Conservation (phyloP, 2,888 invertebrate genomes). For the Hirtodrosophila histrioides region DNA sequence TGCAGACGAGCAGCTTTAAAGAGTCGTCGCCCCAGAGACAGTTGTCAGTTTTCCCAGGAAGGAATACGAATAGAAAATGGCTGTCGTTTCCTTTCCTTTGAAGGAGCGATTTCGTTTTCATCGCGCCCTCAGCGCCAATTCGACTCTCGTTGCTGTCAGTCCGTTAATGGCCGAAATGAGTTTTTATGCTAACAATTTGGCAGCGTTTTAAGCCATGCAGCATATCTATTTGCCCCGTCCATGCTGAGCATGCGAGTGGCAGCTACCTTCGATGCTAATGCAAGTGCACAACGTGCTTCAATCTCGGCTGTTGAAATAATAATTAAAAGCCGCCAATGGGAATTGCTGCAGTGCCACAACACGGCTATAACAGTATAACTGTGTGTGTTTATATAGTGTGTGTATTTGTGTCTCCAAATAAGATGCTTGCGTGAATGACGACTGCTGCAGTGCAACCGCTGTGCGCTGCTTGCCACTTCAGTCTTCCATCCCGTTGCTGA, state of each 20-base stretch:
- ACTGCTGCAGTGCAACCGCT: conserved; percentile 67
- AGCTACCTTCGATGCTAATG: conserved; percentile 27
- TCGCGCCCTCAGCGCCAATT: conserved; percentile 14
- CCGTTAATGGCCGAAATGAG: conserved; percentile 64
- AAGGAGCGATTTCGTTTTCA: conserved; percentile 27
- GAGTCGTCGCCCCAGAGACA: conserved; percentile 41
- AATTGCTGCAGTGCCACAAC: conserved; percentile 44
- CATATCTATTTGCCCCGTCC: conserved; percentile 29
- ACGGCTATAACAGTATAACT: background rate
- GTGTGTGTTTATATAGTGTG: background rate
- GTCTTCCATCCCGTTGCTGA: conserved; percentile 45
- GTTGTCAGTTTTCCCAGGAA: conserved; percentile 69
- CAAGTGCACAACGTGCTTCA: conserved; percentile 28
- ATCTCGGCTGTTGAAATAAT: conserved; percentile 68
- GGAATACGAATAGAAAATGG: conserved; percentile 58
- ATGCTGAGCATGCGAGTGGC: too few relatives aligned
- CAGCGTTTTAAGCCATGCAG: conserved; percentile 32
- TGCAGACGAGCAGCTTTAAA: conserved; percentile 57
- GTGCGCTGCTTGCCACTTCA: conserved; percentile 18
- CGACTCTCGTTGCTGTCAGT: conserved; percentile 33
- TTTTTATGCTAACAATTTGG: conserved; percentile 62
- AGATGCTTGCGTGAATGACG: conserved; percentile 45
- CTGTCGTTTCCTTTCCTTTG: conserved; percentile 68
- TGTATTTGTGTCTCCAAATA: conserved; percentile 32
- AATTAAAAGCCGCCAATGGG: conserved; percentile 63